Conservation (phyloP, 1,140 invertebrate genomes). For the Cydia strobilella region DNA sequence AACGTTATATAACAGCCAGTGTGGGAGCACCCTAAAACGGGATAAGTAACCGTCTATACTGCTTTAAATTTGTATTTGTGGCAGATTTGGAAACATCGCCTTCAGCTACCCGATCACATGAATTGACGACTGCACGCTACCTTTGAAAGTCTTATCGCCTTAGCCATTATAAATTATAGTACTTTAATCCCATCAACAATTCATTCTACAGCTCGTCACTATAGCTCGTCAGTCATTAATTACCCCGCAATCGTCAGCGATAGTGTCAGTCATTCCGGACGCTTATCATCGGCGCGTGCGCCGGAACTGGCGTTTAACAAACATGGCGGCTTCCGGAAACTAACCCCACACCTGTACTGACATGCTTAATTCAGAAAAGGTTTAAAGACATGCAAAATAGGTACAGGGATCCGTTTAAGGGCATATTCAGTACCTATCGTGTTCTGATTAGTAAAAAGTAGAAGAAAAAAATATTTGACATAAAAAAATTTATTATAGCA, state of each 20-base stretch:
- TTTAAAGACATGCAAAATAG: background rate
- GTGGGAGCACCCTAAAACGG: too few species aligned
- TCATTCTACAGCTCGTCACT: background rate
- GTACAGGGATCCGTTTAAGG: too few species aligned
- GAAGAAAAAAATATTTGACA: too few species aligned
- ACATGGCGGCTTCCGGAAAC: conserved; percentile 49
- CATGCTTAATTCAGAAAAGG: background rate
- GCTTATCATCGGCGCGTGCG: conserved; percentile 32
- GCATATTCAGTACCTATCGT: too few species aligned
- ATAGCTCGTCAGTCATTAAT: background rate
- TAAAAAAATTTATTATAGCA: background rate
- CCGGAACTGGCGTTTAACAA: conserved; percentile 50
- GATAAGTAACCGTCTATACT: too few species aligned
- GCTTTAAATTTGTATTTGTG: too few species aligned
- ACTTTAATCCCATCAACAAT: background rate
- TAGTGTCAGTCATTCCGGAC: background rate
- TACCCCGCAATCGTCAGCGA: background rate
- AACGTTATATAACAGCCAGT: too few species aligned
- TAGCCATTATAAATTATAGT: background rate
- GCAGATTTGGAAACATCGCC: too few species aligned
- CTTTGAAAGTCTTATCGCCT: too few species aligned
- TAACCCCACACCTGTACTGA: background rate
- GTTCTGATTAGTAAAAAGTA: too few species aligned
- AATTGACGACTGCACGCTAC: too few species aligned
- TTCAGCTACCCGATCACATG: too few species aligned